Evolutionary conservation across 2,113 vertebrate species (phyloP).

Genomic region (Dissostichus mawsoni): DNA sequence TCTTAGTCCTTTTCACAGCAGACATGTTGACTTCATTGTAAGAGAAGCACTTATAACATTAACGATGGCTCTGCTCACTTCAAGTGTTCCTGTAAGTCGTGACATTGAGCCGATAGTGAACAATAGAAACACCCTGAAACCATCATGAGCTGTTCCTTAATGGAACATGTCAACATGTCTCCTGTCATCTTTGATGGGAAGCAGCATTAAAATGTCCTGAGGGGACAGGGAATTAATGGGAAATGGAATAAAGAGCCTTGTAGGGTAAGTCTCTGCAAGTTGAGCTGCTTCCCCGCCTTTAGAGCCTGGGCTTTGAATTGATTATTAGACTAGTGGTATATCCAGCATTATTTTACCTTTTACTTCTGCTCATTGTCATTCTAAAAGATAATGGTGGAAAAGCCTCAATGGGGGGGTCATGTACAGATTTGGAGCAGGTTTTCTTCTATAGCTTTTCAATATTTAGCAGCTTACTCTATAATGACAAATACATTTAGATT

Average conservation of each 20-base stretch:
- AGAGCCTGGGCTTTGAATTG: background rate
- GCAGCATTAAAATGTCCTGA: background rate
- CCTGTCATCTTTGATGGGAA: background rate
- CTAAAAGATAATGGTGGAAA: background rate
- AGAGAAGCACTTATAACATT: slow-evolving; percentile 2
- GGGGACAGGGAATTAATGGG: background rate
- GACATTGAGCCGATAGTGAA: background rate
- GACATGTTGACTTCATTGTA: background rate
- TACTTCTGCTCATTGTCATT: background rate
- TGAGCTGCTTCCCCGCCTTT: background rate
- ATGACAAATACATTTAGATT: background rate
- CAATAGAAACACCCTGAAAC: background rate
- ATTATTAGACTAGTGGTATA: background rate
- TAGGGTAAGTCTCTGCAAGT: background rate
- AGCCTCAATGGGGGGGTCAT: background rate
- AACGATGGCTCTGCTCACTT: background rate
- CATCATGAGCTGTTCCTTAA: background rate
- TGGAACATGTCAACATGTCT: background rate
- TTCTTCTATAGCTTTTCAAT: background rate
- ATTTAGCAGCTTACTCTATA: background rate
- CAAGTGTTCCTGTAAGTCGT: slow-evolving; percentile 9
- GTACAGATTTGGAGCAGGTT: background rate
- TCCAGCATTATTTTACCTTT: background rate
- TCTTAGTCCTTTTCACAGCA: slow-evolving; percentile 14
- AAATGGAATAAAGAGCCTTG: background rate